These are phyloP conservation scores for Pangasianodon hypophthalmus DNA, from an alignment of 2,113 vertebrate genomes.

Conservation along the genomic window DNA sequence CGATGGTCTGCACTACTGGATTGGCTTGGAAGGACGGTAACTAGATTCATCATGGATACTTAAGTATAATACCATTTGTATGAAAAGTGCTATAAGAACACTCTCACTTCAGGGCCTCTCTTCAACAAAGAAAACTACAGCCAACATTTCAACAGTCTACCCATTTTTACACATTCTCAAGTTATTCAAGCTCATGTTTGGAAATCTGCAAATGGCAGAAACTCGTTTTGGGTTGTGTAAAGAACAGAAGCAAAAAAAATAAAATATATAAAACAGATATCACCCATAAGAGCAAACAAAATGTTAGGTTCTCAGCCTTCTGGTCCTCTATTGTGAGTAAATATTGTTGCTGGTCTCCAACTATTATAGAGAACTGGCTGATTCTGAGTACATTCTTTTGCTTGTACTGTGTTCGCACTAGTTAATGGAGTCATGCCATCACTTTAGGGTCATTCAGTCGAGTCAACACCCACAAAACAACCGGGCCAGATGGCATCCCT, in stretches of 20 bases:
- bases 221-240: constrained; percentile 26
- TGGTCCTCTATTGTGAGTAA: background rate
- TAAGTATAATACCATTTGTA: background rate
- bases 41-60: background rate
- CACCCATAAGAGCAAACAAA: background rate
- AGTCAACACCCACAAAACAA: background rate
- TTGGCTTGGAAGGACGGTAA: background rate
- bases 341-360: background rate
- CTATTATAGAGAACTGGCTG: background rate
- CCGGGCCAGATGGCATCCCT: background rate
- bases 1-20: background rate
- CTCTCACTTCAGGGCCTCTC: background rate
- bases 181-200: constrained; percentile 7
- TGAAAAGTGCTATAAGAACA: background rate
- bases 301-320: background rate
- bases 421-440: background rate
- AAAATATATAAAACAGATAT: background rate
- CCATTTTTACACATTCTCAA: background rate
- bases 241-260: background rate
- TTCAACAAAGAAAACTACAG: background rate
- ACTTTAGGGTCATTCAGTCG: background rate
- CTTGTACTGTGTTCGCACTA: background rate
- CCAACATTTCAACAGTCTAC: background rate
- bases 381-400: background rate
- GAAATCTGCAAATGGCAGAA: constrained; percentile 32